A percentile compares a stretch with the other conserved stretches of the same genome.
Conservation (phyloP, 1,140 invertebrate genomes). For the Hycleus cichorii region DNA sequence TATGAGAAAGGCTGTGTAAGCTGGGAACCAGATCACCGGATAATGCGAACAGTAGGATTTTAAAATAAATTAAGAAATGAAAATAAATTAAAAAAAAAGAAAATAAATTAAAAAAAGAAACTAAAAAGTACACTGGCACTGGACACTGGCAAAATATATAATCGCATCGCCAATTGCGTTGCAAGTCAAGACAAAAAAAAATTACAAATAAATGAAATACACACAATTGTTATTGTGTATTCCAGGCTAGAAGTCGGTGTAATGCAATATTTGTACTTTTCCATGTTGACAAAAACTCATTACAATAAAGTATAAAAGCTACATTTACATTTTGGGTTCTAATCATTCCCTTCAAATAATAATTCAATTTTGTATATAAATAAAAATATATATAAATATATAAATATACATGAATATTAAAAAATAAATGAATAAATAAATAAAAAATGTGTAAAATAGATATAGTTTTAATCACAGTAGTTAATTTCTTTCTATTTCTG, state of each 20-base stretch:
- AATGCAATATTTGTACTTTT: slow-evolving; percentile 46
- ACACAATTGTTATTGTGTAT: slow-evolving; percentile 37
- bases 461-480: no score
- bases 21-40: slow-evolving; percentile 36
- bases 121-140: slow-evolving; percentile 33
- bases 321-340: slow-evolving; percentile 21
- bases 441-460: no score
- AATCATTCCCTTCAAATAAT: slow-evolving; percentile 15
- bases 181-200: slow-evolving; percentile 6
- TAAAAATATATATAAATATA: no score
- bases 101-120: not conserved
- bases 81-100: not conserved
- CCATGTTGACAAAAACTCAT: slow-evolving; percentile 44
- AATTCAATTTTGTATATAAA: slow-evolving; percentile 10
- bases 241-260: slow-evolving; percentile 42
- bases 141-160: slow-evolving; percentile 33
- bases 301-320: slow-evolving; percentile 43
- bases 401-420: no score
- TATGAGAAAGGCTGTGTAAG: slow-evolving; percentile 30
- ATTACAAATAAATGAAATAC: slow-evolving; percentile 14
- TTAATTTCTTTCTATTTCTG: no score
- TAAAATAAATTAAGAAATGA: not conserved
- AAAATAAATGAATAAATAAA: no score
- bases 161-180: slow-evolving; percentile 17
- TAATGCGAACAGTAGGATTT: slow-evolving; percentile 28